Percentiles rank a stretch among this genome's conserved stretches.
These are phyloP conservation scores for Battus philenor DNA, from an alignment of 1,140 invertebrate genomes.

Conservation along the genomic window DNA sequence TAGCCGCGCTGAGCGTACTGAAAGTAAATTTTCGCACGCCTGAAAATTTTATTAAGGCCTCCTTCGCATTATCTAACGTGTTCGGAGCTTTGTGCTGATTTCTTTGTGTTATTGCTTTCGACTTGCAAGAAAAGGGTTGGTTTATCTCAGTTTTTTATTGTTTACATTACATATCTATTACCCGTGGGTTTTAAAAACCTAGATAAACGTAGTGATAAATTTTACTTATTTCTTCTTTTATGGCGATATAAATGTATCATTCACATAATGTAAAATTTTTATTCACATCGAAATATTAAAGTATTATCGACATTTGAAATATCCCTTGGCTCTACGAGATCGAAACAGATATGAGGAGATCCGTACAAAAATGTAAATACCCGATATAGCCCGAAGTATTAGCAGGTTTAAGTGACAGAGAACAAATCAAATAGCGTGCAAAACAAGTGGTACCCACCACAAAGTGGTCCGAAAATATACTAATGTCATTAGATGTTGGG, in stretches of 20 bases:
- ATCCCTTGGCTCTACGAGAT: too few relatives aligned
- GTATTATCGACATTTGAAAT: not conserved
- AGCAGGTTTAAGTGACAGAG: too few relatives aligned
- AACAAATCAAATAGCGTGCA: too few relatives aligned
- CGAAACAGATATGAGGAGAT: too few relatives aligned
- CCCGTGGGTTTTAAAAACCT: too few relatives aligned
- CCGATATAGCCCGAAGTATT: too few relatives aligned
- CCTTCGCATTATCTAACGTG: conserved; percentile 20
- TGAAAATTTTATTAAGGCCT: conserved; percentile 53
- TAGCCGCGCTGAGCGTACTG: conserved; percentile 3
- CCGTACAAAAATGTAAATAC: too few relatives aligned
- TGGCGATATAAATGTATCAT: not conserved
- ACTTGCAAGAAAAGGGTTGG: conserved; percentile 1
- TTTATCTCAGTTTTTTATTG: not conserved
- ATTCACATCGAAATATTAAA: not conserved
- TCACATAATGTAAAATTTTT: not conserved
- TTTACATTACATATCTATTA: too few relatives aligned
- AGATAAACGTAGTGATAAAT: not conserved
- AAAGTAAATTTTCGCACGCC: conserved; percentile 35
- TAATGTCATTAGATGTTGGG: too few relatives aligned
- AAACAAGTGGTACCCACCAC: too few relatives aligned
- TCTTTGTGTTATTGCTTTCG: conserved; percentile 12
- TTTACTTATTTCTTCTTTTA: not conserved
- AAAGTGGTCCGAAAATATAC: too few relatives aligned
- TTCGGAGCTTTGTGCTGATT: conserved; percentile 11